These are phyloP conservation scores for Panorpa germanica DNA, from an alignment of 2,888 invertebrate species.

Conservation along the genomic window DNA sequence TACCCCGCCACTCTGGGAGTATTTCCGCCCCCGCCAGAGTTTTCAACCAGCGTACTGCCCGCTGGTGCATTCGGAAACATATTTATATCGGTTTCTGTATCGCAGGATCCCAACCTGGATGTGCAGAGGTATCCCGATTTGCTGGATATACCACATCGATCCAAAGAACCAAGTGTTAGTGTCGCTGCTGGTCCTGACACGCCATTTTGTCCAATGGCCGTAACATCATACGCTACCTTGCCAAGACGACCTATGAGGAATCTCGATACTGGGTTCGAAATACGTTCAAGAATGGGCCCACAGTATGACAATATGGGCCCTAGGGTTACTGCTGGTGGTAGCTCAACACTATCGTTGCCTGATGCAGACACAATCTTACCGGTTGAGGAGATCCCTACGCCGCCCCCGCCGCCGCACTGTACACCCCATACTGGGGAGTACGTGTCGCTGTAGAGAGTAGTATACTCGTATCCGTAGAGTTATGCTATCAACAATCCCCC, in stretches of 20 bases:
- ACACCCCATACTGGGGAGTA: too few species aligned
- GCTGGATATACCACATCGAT: conserved; percentile 45
- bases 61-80: conserved; percentile 50
- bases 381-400: too few species aligned
- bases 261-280: too few species aligned
- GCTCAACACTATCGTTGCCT: conserved; percentile 68
- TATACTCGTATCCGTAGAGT: too few species aligned
- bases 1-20: conserved; percentile 18
- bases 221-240: conserved; percentile 26
- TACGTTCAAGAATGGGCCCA: too few species aligned
- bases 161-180: conserved; percentile 25
- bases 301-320: conserved; percentile 85
- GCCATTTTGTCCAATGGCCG: conserved; percentile 18
- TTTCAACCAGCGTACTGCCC: conserved; percentile 31
- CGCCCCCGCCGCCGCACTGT: too few species aligned
- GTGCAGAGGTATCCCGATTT: conserved; percentile 64
- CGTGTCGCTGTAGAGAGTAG: too few species aligned
- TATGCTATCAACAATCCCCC: too few species aligned
- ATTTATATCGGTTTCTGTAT: conserved; percentile 65
- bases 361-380: too few species aligned
- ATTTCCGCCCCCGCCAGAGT: conserved; percentile 36
- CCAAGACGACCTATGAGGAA: conserved; percentile 22
- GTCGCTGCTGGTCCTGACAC: conserved; percentile 19
- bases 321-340: conserved; percentile 73
- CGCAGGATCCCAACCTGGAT: conserved; percentile 47